Conservation (phyloP, 1,140 invertebrate genomes). For the Monochamus saltuarius region DNA sequence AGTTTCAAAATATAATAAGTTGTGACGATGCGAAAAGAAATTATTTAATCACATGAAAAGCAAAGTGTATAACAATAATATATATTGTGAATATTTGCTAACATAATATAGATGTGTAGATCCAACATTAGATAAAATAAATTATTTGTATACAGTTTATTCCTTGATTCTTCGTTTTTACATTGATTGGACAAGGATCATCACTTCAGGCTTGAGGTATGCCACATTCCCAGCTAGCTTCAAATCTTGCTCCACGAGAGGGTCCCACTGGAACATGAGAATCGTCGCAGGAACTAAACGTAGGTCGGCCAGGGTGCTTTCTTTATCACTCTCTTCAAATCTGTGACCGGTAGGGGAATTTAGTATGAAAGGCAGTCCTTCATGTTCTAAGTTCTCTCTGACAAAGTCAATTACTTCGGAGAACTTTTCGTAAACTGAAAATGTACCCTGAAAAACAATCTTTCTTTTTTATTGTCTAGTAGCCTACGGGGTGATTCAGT, state of each 20-base stretch:
- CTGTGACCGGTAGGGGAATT: constrained; percentile 64
- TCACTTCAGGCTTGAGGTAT: constrained; percentile 74
- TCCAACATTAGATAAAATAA: too few species aligned
- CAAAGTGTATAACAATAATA: too few species aligned
- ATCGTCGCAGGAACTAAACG: constrained; percentile 74
- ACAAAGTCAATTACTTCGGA: constrained; percentile 71
- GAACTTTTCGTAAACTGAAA: constrained; percentile 76
- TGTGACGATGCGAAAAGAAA: too few species aligned
- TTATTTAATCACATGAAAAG: too few species aligned
- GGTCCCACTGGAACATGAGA: constrained; percentile 67
- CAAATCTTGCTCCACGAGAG: constrained; percentile 54
- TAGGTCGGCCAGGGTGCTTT: constrained; percentile 69
- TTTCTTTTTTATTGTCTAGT: too few species aligned
- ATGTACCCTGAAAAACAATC: constrained; percentile 67
- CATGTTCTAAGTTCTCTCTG: constrained; percentile 66
- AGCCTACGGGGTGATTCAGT: too few species aligned
- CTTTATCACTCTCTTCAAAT: constrained; percentile 61
- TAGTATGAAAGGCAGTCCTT: constrained; percentile 66
- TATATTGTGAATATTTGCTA: too few species aligned
- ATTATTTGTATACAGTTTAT: too few species aligned
- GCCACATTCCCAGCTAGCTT: constrained; percentile 56
- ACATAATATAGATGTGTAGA: too few species aligned
- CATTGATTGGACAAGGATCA: constrained; percentile 66
- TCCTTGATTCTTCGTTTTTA: not conserved
- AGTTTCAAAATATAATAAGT: too few species aligned